Evolutionary conservation across 1,140 invertebrate genomes (phyloP), one percentile per base, ranked within the genome.

Genomic region (Eulimnadia texana): DNA sequence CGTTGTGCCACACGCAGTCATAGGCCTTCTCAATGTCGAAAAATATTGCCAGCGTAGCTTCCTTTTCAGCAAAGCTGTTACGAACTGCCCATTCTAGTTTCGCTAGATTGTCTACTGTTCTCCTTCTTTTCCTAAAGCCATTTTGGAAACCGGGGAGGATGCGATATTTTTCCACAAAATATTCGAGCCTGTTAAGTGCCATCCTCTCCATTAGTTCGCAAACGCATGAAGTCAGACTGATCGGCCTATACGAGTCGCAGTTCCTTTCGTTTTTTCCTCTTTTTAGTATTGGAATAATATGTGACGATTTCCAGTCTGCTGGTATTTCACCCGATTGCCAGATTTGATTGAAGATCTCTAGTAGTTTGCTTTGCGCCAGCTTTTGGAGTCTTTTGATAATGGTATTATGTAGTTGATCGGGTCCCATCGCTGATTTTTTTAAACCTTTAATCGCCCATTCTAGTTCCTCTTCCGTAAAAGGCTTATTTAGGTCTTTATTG

Each of bases 1-100:
- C 73, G 10, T 68, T 57, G 13, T 69, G 63, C 71, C 72, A 74
- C 0, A 72, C 68, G 57, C 62, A 65, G 55, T 76, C 74, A 53
- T 74, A 75, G 0, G 72, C 71, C 65, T 74, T 74, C 54, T 68
- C 67, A 2, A 75, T 64, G 50, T 76, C 74, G 16, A 75, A 66
- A 16, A 73, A 62, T 0, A 73, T 27, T 42, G 68, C 63, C 0
- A 63, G 62, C 6, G 68, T 68, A 10, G 66, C 60, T 47, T 68
- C 60, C 2, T 70, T 68, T 63, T 66, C 65, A 58, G 71, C 72
- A 23, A 70, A 71, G 19, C 66, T 66, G 9, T 64, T 33, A 1
- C 60, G 63, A 1, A 75, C 69, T 47, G 70, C 60, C 59, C 71
- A 68, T 0, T 67, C 66, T 19, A 77, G 66, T 54, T 70, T 61